Evolutionary conservation across 2,113 vertebrate genomes (phyloP).

Genomic region (Perca schrenkii): DNA sequence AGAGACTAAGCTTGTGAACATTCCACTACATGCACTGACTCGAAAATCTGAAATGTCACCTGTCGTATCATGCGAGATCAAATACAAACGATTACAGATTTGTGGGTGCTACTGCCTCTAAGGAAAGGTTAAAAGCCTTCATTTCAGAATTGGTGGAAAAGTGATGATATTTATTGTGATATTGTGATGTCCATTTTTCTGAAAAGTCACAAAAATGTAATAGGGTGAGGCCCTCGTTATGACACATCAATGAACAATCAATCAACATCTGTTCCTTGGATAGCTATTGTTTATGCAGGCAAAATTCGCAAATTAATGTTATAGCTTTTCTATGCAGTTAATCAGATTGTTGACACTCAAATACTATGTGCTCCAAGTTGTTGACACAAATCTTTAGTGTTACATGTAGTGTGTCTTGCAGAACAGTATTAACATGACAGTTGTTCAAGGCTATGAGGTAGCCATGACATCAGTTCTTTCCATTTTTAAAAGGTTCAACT

Average conservation of each 20-base stretch:
- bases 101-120: slow-evolving; percentile 11
- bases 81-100: slow-evolving; percentile 27
- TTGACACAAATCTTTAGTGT: too few relatives aligned
- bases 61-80: slow-evolving; percentile 37
- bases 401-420: neutral
- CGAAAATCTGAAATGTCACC: slow-evolving; percentile 54
- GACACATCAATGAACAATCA: neutral
- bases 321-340: neutral
- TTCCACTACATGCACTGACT: slow-evolving; percentile 73
- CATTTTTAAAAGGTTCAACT: neutral
- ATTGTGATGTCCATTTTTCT: neutral
- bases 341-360: neutral
- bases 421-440: neutral
- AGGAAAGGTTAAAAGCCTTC: neutral
- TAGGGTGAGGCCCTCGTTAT: neutral
- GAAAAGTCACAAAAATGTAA: slow-evolving; percentile 10
- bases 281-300: neutral
- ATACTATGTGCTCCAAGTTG: neutral
- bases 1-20: slow-evolving; percentile 59
- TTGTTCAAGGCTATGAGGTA: neutral
- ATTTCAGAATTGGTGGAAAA: neutral
- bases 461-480: neutral
- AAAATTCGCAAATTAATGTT: neutral
- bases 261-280: neutral
- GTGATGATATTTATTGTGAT: neutral